Evolutionary conservation across 1,140 invertebrate species (phyloP).

Genomic region (Dreissena rostriformis): DNA sequence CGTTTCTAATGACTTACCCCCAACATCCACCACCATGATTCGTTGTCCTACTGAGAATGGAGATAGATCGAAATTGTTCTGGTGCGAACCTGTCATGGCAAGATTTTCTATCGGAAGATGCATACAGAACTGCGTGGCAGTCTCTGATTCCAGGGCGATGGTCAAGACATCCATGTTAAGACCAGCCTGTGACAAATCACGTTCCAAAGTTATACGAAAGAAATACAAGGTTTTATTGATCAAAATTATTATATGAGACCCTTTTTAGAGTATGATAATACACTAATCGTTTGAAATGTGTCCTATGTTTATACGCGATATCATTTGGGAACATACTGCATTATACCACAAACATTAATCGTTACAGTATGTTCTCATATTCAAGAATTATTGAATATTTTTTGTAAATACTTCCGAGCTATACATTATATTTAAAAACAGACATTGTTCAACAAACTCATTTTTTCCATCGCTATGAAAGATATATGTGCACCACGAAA

Average conservation of each 20-base stretch:
- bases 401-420: no score
- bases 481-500: no score
- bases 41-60: constrained; percentile 45
- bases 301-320: no score
- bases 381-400: no score
- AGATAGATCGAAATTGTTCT: constrained; percentile 2
- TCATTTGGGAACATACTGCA: no score
- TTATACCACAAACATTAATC: no score
- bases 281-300: neutral
- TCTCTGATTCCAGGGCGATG: constrained; percentile 62
- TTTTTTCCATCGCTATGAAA: no score
- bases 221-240: neutral
- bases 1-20: constrained; percentile 37
- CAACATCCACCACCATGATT: constrained; percentile 59
- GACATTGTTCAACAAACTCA: no score
- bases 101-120: constrained; percentile 43
- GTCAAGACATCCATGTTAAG: constrained; percentile 43
- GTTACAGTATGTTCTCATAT: no score
- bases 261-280: neutral
- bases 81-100: neutral
- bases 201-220: neutral
- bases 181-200: constrained; percentile 55
- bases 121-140: constrained; percentile 58
- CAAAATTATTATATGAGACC: neutral
- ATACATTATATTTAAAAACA: no score